Percentiles rank a stretch among this genome's conserved stretches.
Evolutionary conservation across 2,888 invertebrate species (phyloP).

Genomic region (Cylloceria caligata): DNA sequence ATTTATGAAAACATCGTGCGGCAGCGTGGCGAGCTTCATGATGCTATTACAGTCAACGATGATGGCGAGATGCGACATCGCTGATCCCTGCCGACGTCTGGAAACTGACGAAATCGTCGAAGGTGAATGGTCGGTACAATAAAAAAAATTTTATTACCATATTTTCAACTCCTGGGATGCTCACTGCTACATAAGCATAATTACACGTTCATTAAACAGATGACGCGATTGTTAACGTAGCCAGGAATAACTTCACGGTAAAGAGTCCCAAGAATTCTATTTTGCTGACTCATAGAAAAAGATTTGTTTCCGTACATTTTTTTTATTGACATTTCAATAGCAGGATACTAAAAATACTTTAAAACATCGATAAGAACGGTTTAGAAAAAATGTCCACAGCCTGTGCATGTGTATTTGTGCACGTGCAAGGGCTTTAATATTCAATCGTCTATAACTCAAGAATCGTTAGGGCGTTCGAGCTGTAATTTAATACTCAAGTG

Average conservation of each 20-base stretch:
- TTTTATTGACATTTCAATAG: too few relatives aligned
- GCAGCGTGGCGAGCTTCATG: conserved; percentile 78
- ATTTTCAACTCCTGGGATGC: not conserved
- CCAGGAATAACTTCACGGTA: not conserved
- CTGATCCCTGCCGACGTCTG: conserved; percentile 80
- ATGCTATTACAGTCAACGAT: conserved; percentile 78
- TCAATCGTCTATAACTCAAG: too few relatives aligned
- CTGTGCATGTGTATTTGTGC: too few relatives aligned
- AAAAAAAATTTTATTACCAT: not conserved
- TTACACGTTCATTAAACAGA: not conserved
- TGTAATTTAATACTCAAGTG: too few relatives aligned
- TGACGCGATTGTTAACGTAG: not conserved
- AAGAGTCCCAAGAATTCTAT: not conserved
- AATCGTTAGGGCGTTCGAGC: too few relatives aligned
- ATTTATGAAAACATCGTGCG: conserved; percentile 78
- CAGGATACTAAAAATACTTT: too few relatives aligned
- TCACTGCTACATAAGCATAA: not conserved
- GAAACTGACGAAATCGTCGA: conserved; percentile 77
- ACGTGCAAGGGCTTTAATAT: too few relatives aligned
- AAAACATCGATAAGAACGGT: too few relatives aligned
- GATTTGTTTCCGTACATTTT: not conserved
- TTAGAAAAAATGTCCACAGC: too few relatives aligned
- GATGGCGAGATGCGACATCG: conserved; percentile 80
- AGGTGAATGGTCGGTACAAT: conserved; percentile 76
- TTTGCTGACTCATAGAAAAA: not conserved